A percentile compares a stretch with the other conserved stretches of the same genome.
Evolutionary conservation across 1,140 invertebrate genomes (phyloP).

Genomic region (Platyura marginata): DNA sequence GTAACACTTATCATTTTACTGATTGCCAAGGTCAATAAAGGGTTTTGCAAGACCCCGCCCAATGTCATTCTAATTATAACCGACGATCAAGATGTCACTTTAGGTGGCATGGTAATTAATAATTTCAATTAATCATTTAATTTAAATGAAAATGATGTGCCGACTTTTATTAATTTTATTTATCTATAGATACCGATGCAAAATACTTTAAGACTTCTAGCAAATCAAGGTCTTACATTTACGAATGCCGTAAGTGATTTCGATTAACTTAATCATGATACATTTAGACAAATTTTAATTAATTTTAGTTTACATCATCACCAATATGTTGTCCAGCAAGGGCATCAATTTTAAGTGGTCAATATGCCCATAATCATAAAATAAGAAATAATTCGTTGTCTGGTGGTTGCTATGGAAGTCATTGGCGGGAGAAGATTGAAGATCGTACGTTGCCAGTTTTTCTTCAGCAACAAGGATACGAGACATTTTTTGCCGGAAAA

Average conservation of each 20-base stretch:
- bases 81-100: slow-evolving; percentile 67
- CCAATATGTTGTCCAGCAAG: slow-evolving; percentile 82
- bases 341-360: slow-evolving; percentile 66
- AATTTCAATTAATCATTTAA: too few relatives aligned
- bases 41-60: slow-evolving; percentile 16
- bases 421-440: slow-evolving; percentile 48
- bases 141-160: too few relatives aligned
- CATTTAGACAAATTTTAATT: neutral
- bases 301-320: slow-evolving; percentile 46
- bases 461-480: slow-evolving; percentile 43
- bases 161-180: too few relatives aligned
- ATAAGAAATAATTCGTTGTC: slow-evolving; percentile 56
- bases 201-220: slow-evolving; percentile 40
- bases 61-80: slow-evolving; percentile 70
- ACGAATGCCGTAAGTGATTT: slow-evolving; percentile 44
- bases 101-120: slow-evolving; percentile 52
- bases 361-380: slow-evolving; percentile 66
- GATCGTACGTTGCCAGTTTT: slow-evolving; percentile 43
- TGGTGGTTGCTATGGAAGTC: slow-evolving; percentile 51
- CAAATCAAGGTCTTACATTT: slow-evolving; percentile 42
- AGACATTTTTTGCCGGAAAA: slow-evolving; percentile 72
- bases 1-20: neutral
- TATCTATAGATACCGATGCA: slow-evolving; percentile 44
- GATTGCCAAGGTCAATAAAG: neutral
- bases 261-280: neutral